These are phyloP conservation scores for Eilema caniola DNA, from an alignment of 2,888 invertebrate genomes.

Conservation along the genomic window DNA sequence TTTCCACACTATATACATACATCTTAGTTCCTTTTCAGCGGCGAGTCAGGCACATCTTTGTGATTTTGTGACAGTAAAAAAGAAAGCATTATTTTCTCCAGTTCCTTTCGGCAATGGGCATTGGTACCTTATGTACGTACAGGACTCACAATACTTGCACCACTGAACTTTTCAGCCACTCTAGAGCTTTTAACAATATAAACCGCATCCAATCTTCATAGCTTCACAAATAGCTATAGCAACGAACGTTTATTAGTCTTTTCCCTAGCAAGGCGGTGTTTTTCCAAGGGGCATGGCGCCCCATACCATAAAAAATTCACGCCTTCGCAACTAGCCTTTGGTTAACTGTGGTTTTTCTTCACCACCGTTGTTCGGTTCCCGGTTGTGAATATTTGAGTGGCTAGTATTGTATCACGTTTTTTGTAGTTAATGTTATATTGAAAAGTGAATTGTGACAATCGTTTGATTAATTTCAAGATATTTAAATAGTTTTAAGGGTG, in stretches of 20 bases:
- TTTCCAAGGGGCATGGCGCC: slow-evolving; percentile 75
- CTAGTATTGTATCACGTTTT: slow-evolving; percentile 40
- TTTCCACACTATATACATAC: too few relatives aligned
- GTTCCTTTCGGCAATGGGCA: too few relatives aligned
- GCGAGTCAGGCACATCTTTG: neutral
- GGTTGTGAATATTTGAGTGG: slow-evolving; percentile 66
- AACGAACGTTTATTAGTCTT: slow-evolving; percentile 77
- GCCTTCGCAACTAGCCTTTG: slow-evolving; percentile 64
- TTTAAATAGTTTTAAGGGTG: neutral
- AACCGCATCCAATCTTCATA: slow-evolving; percentile 49
- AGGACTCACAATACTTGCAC: too few relatives aligned
- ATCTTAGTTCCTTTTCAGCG: too few relatives aligned
- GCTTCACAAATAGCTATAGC: slow-evolving; percentile 42
- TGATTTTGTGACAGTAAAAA: neutral
- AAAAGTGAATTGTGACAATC: neutral
- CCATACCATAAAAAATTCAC: slow-evolving; percentile 82
- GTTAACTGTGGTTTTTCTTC: slow-evolving; percentile 69
- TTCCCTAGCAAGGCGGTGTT: slow-evolving; percentile 77
- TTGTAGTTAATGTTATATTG: slow-evolving; percentile 15
- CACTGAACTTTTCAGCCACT: too few relatives aligned
- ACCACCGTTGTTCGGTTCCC: slow-evolving; percentile 47
- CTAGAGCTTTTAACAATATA: neutral
- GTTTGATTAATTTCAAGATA: neutral
- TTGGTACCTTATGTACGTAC: too few relatives aligned
- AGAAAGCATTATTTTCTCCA: too few relatives aligned